Percentiles rank a stretch among this genome's conserved stretches.
Conservation (phyloP, 2,797 vertebrate genomes). For the Schizopygopsis pylzovi region DNA sequence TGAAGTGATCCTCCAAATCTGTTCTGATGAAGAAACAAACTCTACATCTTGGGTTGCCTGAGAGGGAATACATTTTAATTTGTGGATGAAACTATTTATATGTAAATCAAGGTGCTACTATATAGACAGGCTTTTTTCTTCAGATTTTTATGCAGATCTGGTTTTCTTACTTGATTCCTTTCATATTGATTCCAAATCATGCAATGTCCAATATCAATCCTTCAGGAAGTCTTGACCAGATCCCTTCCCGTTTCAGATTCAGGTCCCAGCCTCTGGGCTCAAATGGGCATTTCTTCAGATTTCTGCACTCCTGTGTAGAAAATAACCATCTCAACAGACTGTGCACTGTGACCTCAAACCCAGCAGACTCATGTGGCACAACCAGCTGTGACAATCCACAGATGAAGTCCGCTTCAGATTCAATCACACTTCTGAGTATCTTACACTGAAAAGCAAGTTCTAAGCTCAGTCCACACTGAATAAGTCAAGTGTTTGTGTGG, state of each 20-base stretch:
- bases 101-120: neutral
- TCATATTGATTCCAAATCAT: neutral
- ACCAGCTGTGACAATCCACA: neutral
- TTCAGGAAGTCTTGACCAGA: neutral
- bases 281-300: neutral
- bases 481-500: conserved; percentile 4
- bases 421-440: neutral
- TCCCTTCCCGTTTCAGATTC: neutral
- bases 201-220: neutral
- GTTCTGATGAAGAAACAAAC: neutral
- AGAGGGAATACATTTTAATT: neutral
- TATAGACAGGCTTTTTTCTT: neutral
- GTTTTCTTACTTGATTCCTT: neutral
- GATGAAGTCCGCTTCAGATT: conserved; percentile 24
- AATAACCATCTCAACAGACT: neutral
- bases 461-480: neutral
- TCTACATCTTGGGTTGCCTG: neutral
- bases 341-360: neutral
- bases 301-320: neutral
- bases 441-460: neutral
- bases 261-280: neutral
- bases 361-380: neutral
- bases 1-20: neutral
- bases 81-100: neutral
- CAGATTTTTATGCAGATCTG: neutral